Evolutionary conservation across 37 sponge, comb jelly and placozoan genomes (phyloP), one percentile per base, ranked within the genome.

Genomic region (Axinella damicornis): DNA sequence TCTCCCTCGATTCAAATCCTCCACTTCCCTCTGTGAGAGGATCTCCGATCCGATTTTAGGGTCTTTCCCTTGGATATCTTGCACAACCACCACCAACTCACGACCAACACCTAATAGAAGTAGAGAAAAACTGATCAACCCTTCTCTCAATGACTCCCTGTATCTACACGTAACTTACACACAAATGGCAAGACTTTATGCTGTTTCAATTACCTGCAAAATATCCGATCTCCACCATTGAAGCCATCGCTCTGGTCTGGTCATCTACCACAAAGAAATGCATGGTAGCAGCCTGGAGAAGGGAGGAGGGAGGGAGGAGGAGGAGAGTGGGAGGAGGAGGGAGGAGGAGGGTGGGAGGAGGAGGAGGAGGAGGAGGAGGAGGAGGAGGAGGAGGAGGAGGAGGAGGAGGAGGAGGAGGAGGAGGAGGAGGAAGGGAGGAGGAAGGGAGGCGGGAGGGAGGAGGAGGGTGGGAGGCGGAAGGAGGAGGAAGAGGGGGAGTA

Each of bases 191-290:
- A n/a, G n/a, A n/a, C n/a, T n/a, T n/a, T n/a, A 35, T 76, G n/a
- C n/a, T n/a, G n/a, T n/a, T n/a, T n/a, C n/a, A n/a, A n/a, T n/a
- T 46, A 77, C 97, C 95, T 22, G 78, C 79, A 33, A 94, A 59
- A 53, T 89, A 92, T 5, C 85, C 90, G 0, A 87, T 77, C 70
- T 97, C 97, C 46, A 97, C 88, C 83, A 97, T 88, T 16, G 95
- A 94, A 2, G 97, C 85, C 0, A 94, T 71, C 6, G 93, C 97
- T 57, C 97, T 37, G 4, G 97, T 97, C 66, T 89, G 85, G 76
- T 89, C 67, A 73, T 97, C 97, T n/a, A 97, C 39, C 21, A 97
- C 97, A 74, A 92, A 94, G 41, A 97, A 60, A 18, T 89, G 88
- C 36, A 87, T 12, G 20, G 75, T 38, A 27, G 97, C 92, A n/a